Evolutionary conservation across 2,113 vertebrate species (phyloP), one percentile per base, ranked within the genome.

Genomic region (Colinus virginianus): DNA sequence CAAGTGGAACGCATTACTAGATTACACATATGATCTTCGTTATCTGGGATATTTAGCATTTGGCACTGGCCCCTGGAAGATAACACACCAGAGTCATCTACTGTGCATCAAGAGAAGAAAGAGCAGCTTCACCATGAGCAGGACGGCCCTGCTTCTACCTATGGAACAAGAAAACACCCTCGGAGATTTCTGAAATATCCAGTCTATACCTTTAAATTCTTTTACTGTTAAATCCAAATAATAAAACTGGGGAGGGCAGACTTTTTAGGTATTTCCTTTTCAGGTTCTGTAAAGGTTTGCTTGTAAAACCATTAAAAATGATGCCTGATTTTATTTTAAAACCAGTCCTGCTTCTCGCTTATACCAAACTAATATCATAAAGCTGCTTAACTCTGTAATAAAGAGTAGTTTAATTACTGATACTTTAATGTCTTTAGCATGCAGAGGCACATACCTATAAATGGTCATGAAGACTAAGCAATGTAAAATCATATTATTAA

Each of bases 41-140:
- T 96, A 96, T 95, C 94, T 91, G 89, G 81, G 92, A 88, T 97
- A 90, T 84, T 97, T 93, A 94, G 85, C 76, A 83, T 76, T 95
- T 97, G 90, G 96, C 88, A 89, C 4, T 17, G 77, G 78, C n/a
- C 67, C 38, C 83, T 72, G 40, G 77, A 89, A 97, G 93, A 95
- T 74, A 95, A 93, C n/a, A 89, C 45, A 72, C 88, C 87, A 92
- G 76, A 92, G 91, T 48, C 78, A 81, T 85, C 96, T 90, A 93
- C 38, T 90, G 84, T 87, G 88, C 26, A 6, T 42, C 86, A 77
- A 46, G 72, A 93, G 84, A 93, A 58, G 75, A 76, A 91, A 88
- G 63, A 70, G 67, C 62, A 84, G 72, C 38, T 48, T 95, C 74
- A 46, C 45, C 4, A 6, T 38, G 80, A 89, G 86, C 72, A 88